Percentiles rank a stretch among this genome's conserved stretches.
Evolutionary conservation across 2,888 invertebrate genomes (phyloP).

Genomic region (Ennomos quercinarius): DNA sequence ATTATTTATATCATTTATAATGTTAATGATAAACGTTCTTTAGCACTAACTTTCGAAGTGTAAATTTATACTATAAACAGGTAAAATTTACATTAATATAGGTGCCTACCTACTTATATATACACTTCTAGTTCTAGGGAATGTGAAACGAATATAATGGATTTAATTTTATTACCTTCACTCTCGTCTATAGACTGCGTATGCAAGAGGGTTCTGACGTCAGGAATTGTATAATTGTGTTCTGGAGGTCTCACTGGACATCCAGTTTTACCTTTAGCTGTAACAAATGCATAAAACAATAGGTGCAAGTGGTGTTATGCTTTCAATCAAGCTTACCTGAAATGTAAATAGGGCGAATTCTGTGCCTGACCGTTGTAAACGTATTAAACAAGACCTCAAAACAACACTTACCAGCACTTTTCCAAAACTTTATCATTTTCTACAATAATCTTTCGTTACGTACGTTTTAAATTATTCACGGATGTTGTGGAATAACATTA

Average conservation of each 20-base stretch:
- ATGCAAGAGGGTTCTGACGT: conserved; percentile 55
- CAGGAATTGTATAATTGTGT: conserved; percentile 46
- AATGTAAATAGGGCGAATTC: too few relatives aligned
- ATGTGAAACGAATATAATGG: conserved; percentile 26
- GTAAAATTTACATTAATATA: too few relatives aligned
- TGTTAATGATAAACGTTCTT: too few relatives aligned
- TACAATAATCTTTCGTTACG: conserved; percentile 27
- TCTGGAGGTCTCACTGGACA: conserved; percentile 82
- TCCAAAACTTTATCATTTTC: conserved; percentile 92
- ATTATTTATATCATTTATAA: neutral
- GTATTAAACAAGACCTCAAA: conserved; percentile 1
- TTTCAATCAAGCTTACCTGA: conserved; percentile 7
- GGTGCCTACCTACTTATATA: too few relatives aligned
- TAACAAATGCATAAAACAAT: conserved; percentile 42
- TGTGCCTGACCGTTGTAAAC: conserved; percentile 15
- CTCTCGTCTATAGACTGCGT: conserved; percentile 59
- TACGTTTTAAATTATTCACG: conserved; percentile 5
- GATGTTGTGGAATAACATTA: conserved; percentile 15
- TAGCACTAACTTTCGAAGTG: too few relatives aligned
- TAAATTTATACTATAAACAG: too few relatives aligned
- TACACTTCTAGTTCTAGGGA: too few relatives aligned
- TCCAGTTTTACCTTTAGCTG: conserved; percentile 82
- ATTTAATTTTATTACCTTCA: conserved; percentile 59
- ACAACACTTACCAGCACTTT: conserved; percentile 86
- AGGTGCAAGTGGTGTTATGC: neutral